Evolutionary conservation across 2,888 invertebrate species (phyloP).

Genomic region (Stenodema calcarata): DNA sequence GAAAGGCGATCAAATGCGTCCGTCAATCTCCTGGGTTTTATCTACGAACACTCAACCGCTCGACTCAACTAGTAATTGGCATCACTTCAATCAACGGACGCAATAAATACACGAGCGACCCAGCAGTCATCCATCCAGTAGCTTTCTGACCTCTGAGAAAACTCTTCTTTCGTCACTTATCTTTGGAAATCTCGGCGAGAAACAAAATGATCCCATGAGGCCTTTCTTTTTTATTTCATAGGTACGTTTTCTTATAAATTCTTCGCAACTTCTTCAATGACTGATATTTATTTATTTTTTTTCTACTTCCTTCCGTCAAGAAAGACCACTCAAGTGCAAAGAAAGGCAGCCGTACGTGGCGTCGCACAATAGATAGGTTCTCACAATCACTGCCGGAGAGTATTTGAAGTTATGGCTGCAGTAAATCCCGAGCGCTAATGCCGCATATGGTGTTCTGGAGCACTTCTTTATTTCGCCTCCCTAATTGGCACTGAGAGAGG

Average conservation of each 20-base stretch:
- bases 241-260: background rate
- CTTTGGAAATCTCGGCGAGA: background rate
- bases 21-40: too few relatives aligned
- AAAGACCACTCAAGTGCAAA: background rate
- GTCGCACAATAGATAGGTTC: background rate
- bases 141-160: background rate
- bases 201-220: background rate
- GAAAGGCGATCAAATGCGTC: too few relatives aligned
- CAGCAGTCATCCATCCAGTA: background rate
- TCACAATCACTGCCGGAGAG: background rate
- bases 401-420: background rate
- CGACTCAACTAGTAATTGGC: background rate
- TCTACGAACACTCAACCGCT: background rate
- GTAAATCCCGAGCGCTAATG: background rate
- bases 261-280: background rate
- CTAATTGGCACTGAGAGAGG: background rate
- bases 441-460: background rate
- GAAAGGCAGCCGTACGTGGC: background rate
- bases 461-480: background rate
- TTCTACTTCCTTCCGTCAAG: background rate
- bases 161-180: background rate
- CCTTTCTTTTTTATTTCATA: background rate
- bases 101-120: background rate
- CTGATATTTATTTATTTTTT: background rate
- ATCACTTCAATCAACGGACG: background rate